Percentiles rank a stretch among this genome's conserved stretches.
phyloP scores from a whole-genome alignment of 2,888 invertebrate genomes.

The Philopedon plagiatum region DNA sequence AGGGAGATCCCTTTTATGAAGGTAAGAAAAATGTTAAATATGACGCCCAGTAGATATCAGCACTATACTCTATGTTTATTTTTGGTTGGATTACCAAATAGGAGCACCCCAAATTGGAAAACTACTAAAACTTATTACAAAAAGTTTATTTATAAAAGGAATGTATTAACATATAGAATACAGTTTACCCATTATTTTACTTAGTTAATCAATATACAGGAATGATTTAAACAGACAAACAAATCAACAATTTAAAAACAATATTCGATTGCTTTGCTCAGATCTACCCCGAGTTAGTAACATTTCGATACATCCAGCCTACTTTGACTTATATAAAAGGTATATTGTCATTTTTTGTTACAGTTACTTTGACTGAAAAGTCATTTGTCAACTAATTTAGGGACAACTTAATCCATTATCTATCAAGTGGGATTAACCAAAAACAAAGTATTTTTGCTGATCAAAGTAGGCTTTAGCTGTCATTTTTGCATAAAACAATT shows the following conservation, averaged over 20 bases:
- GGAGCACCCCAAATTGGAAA: too few species aligned
- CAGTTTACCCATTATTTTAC: background rate
- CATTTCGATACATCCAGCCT: background rate
- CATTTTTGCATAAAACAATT: too few species aligned
- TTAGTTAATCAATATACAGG: background rate
- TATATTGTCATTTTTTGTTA: background rate
- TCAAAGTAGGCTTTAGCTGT: too few species aligned
- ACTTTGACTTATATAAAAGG: background rate
- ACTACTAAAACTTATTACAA: background rate
- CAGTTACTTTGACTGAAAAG: background rate
- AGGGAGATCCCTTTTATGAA: too few species aligned
- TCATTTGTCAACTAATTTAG: too few species aligned
- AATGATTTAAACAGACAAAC: slow-evolving; percentile 8
- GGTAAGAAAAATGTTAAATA: too few species aligned
- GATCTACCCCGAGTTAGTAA: background rate
- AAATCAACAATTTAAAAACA: background rate
- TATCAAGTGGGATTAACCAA: too few species aligned
- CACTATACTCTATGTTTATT: too few species aligned
- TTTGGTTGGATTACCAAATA: too few species aligned
- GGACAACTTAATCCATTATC: too few species aligned
- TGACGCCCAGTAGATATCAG: too few species aligned
- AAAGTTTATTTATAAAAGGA: slow-evolving; percentile 18
- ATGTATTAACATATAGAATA: slow-evolving; percentile 13
- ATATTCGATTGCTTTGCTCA: slow-evolving; percentile 1
- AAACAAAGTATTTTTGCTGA: background rate